Conservation (phyloP, 2,797 vertebrate genomes). For the Molossus alvarezi region DNA sequence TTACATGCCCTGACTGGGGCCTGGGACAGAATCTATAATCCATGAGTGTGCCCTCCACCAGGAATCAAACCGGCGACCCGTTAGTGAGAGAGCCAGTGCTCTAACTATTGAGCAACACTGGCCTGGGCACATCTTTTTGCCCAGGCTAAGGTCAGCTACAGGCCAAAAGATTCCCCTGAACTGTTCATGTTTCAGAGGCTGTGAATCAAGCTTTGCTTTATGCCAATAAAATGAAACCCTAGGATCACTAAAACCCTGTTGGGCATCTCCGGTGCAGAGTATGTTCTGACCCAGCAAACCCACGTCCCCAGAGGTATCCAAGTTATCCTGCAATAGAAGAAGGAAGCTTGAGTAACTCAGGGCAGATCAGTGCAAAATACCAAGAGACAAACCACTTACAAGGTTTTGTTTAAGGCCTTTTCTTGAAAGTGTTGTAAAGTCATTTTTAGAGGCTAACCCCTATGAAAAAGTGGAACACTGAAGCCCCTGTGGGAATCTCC, state of each 20-base stretch:
- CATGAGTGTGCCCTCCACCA: no score
- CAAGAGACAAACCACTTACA: not conserved
- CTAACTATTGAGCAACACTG: no score
- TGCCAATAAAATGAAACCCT: not conserved
- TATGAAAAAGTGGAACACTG: not conserved
- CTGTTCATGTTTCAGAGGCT: not conserved
- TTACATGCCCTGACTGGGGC: no score
- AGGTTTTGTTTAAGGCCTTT: not conserved
- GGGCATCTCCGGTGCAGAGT: not conserved
- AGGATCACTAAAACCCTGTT: not conserved
- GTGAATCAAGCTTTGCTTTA: conserved; percentile 20
- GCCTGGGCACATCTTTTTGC: not conserved
- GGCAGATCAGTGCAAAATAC: not conserved
- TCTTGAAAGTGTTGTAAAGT: not conserved
- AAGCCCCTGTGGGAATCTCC: not conserved
- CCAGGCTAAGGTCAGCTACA: not conserved
- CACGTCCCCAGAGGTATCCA: not conserved
- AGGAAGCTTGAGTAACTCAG: not conserved
- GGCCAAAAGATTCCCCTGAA: not conserved
- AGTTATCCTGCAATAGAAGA: not conserved
- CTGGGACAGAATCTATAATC: no score
- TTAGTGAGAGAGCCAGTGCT: no score
- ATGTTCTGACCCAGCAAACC: not conserved
- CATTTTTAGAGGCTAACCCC: not conserved
- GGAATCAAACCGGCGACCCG: no score